Percentiles rank a stretch among this genome's conserved stretches.
Evolutionary conservation across 2,113 vertebrate genomes (phyloP).

Genomic region (Phrynocephalus versicolor): DNA sequence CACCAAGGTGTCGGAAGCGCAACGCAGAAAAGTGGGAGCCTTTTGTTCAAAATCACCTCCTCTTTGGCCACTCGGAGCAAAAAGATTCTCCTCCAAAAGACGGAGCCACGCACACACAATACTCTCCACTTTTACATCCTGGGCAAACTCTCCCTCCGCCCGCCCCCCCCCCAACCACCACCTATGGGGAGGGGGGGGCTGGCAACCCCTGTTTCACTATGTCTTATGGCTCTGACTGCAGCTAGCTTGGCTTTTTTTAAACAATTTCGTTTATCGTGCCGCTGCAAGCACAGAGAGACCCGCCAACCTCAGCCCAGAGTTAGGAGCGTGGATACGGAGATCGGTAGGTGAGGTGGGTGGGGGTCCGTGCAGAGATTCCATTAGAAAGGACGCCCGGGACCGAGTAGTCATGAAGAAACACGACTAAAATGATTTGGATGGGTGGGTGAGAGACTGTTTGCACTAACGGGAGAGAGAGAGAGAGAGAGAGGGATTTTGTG

Average conservation of each 20-base stretch:
- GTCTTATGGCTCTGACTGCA: background rate
- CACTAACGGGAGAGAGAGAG: rapidly evolving
- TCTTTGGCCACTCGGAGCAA: too few species aligned
- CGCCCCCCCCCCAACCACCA: background rate
- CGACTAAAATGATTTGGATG: background rate
- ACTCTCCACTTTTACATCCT: background rate
- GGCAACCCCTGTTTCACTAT: background rate
- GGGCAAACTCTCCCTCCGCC: too few species aligned
- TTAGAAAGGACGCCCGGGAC: background rate
- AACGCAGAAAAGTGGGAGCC: background rate
- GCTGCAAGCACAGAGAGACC: too few species aligned
- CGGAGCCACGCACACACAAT: too few species aligned
- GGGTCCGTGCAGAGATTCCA: background rate
- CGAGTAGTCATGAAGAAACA: background rate
- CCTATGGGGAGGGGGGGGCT: too few species aligned
- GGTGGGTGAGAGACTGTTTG: background rate
- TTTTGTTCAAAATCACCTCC: too few species aligned
- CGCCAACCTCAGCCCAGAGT: too few species aligned
- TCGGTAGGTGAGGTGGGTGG: too few species aligned
- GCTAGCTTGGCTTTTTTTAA: background rate
- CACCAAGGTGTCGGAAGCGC: background rate
- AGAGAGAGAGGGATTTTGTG: too few species aligned
- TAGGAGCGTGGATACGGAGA: too few species aligned
- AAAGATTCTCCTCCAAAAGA: background rate
- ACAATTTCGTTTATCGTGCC: too few species aligned